Base-by-base conservation (phyloP, 2,113 vertebrate genomes). In the Onychostruthus taczanowskii region DNA sequence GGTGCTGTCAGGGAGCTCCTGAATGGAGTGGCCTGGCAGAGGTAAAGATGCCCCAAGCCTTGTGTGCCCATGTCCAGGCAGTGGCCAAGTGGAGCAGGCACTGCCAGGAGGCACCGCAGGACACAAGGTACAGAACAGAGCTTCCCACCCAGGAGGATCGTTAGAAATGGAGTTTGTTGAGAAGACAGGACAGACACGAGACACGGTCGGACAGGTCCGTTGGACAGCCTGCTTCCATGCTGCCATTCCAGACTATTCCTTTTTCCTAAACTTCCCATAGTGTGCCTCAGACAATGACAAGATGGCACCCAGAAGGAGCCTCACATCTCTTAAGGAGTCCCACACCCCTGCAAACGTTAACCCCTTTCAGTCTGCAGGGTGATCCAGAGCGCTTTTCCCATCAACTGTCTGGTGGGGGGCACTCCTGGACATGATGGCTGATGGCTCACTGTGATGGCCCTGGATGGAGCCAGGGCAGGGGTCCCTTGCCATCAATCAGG, bases 401-500 rank as follows among this genome's bases (percentile, higher is more conserved):
- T 17, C 23, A 16, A 4, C 16, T 9, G 1, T 6, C n/a, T 35
- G n/a, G 6, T 47, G 24, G 19, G 22, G 63, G 58, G 21, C 59
- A 35, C 8, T 73, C 31, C n/a, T 41, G 68, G 44, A 17, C 33
- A 4, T 10, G 30, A 5, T n/a, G 35, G 37, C n/a, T 76, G 43
- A 12, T 49, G 59, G n/a, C 49, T 55, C 8, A 0, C 16, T 52
- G n/a, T 26, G 46, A 16, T 37, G 9, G 14, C 9, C 46, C 16
- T 5, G 31, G 21, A 46, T 49, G 43, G 18, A 64, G 15, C 53
- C 1, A 13, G 47, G 39, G 16, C 53, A 64, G 33, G n/a, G 26
- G 2, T 2, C 26, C 9, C 35, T 61, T 37, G 39, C 5, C 49
- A 55, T 15, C 3, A 0, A 12, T 59, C 28, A 30, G 8, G 8